Base-by-base conservation (phyloP, 1,140 invertebrate genomes). In the Saxidomus purpurata region DNA sequence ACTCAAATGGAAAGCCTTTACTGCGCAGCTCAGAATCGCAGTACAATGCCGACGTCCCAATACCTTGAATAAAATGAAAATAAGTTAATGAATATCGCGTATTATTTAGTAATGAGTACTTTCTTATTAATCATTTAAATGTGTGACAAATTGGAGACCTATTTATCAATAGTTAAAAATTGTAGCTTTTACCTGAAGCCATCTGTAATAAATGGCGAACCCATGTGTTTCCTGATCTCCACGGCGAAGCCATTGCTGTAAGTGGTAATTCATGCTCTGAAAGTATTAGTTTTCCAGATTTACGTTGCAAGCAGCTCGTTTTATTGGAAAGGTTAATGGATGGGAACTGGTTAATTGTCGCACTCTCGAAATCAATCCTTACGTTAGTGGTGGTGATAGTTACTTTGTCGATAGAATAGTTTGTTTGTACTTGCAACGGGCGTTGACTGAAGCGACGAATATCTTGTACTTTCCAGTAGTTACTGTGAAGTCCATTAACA, bases 141-240 rank as follows among this genome's bases (percentile, higher is more conserved):
- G 22, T 61, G 59, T 61, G 22, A 8, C 22, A 19, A 19, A 22
- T 28, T n/a, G 28, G 19, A 61, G 22, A 61, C 19, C 4, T 43
- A 43, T 43, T 43, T 43, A 43, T 43, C 43, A 43, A 61, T 9
- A 6, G 22, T 61, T 28, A 19, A 61, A 61, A 6, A 61, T 43
- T 43, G 43, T 22, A 61, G 6, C 6, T 6, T 28, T 28, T 61
- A 82, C 80, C 80, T 40, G 80, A 67, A 0, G 80, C 80, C 59
- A 61, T 55, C 59, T 82, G 80, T 43, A 82, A 28, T 25, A 82
- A 40, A 67, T 82, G 80, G 4, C 80, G 80, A 0, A 82, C 17
- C 80, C 80, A 82, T 15, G 80, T 82, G 36, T 82, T 82, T 38
- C 80, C 80, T 13, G 80, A 61, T 28, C 80, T 55, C 28, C 31